A percentile compares a stretch with the other conserved stretches of the same genome.
phyloP scores from a whole-genome alignment of 2,113 vertebrate genomes.

The Gorsachius goisagi region DNA sequence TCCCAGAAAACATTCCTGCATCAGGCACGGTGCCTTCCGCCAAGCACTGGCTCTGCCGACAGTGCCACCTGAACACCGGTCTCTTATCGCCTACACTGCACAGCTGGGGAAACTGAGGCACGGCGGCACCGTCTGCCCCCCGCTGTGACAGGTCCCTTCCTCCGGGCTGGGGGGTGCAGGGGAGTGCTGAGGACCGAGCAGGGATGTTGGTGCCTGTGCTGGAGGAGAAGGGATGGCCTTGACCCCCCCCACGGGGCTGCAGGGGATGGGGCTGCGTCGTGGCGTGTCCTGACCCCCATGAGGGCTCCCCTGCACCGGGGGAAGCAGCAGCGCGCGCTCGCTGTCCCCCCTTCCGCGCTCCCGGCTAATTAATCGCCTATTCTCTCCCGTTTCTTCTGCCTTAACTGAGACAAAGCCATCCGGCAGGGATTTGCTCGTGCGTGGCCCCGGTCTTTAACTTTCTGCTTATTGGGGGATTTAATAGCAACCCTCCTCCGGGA shows the following conservation, averaged over 20 bases:
- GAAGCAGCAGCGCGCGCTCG: rapidly evolving
- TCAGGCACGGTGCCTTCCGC: no score
- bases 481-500: not conserved
- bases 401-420: not conserved
- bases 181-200: no score
- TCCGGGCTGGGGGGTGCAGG: no score
- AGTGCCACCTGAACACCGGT: no score
- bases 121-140: no score
- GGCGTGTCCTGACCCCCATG: rapidly evolving
- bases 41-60: no score
- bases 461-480: not conserved
- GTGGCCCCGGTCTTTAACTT: not conserved
- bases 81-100: no score
- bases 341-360: not conserved
- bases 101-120: no score
- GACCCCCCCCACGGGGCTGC: not conserved
- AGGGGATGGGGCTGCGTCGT: no score
- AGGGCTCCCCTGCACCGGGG: not conserved
- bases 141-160: no score
- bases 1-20: no score
- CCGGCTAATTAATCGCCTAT: not conserved
- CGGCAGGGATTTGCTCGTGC: slow-evolving; percentile 21
- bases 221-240: not conserved
- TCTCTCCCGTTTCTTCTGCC: not conserved
- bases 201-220: no score